These are phyloP conservation scores for Drosophila novamexicana DNA, from an alignment of 1,140 invertebrate genomes.

Conservation along the genomic window DNA sequence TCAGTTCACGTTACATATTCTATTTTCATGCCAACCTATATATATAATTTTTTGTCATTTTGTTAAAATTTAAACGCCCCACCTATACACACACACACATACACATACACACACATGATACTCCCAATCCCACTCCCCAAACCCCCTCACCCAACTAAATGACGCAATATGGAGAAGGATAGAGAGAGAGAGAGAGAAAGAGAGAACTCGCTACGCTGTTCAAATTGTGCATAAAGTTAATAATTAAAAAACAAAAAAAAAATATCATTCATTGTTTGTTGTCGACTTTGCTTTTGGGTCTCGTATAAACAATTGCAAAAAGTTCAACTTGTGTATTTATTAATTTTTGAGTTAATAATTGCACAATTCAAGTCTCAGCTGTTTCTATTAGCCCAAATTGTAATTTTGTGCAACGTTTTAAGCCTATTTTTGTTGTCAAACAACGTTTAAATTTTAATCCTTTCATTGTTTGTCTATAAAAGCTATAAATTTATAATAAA, in stretches of 20 bases:
- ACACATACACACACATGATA: constrained; percentile 14
- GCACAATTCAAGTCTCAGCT: background rate
- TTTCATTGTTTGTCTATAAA: constrained; percentile 61
- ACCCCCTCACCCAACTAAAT: constrained; percentile 39
- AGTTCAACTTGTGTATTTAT: background rate
- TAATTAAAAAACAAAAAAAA: constrained; percentile 16
- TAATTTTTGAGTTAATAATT: constrained; percentile 4
- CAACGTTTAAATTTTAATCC: constrained; percentile 67
- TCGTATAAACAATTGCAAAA: background rate
- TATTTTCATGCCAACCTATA: constrained; percentile 8
- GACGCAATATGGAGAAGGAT: constrained; percentile 80
- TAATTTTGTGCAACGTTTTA: constrained; percentile 7
- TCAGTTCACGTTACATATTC: constrained; percentile 12
- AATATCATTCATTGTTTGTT: constrained; percentile 36
- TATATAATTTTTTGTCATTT: constrained; percentile 22
- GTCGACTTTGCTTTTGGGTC: constrained; percentile 13
- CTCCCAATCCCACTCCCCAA: constrained; percentile 15
- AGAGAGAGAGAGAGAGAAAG: constrained; percentile 56
- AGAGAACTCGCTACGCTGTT: constrained; percentile 48
- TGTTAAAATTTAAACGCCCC: constrained; percentile 2
- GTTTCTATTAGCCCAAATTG: background rate
- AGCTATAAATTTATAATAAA: constrained; percentile 36
- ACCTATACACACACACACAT: constrained; percentile 9
- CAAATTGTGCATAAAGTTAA: constrained; percentile 56
- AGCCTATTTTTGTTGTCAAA: constrained; percentile 60